phyloP scores from a whole-genome alignment of 2,113 vertebrate genomes.

The Dicerorhinus sumatrensis region DNA sequence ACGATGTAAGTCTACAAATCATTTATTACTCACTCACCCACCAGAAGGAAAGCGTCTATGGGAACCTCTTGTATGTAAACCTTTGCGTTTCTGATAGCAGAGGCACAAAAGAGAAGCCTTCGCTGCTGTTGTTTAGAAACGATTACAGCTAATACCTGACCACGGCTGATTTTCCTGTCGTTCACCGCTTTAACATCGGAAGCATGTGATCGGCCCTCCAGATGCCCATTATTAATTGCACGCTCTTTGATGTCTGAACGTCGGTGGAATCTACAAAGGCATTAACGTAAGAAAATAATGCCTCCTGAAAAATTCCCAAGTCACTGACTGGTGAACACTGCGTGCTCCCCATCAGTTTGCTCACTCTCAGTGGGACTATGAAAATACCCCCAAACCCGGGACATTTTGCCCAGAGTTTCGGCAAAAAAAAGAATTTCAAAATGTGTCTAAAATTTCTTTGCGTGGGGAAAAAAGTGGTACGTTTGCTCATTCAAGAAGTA shows the following conservation, averaged over 20 bases:
- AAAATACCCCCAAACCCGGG: neutral
- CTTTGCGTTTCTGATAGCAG: constrained; percentile 48
- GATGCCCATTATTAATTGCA: constrained; percentile 80
- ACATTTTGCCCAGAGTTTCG: constrained; percentile 30
- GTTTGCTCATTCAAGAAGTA: constrained; percentile 19
- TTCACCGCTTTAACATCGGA: constrained; percentile 63
- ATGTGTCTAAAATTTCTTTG: constrained; percentile 33
- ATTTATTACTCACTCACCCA: neutral
- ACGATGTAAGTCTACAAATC: neutral
- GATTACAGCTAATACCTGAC: constrained; percentile 74
- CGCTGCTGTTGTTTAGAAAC: constrained; percentile 64
- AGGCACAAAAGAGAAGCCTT: constrained; percentile 58
- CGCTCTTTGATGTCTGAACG: constrained; percentile 75
- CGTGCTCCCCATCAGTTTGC: neutral
- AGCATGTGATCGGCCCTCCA: constrained; percentile 76
- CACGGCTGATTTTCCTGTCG: constrained; percentile 65
- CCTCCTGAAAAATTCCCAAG: constrained; percentile 71
- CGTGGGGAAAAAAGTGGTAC: neutral
- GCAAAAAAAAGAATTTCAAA: neutral
- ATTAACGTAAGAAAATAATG: constrained; percentile 78
- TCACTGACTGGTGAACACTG: constrained; percentile 6
- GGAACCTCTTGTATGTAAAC: neutral
- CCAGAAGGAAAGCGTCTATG: neutral
- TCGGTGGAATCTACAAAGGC: constrained; percentile 77
- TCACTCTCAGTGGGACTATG: constrained; percentile 39